Percentiles rank a stretch among this genome's conserved stretches.
phyloP scores from a whole-genome alignment of 2,888 invertebrate genomes.

The Drosophila prolongata region DNA sequence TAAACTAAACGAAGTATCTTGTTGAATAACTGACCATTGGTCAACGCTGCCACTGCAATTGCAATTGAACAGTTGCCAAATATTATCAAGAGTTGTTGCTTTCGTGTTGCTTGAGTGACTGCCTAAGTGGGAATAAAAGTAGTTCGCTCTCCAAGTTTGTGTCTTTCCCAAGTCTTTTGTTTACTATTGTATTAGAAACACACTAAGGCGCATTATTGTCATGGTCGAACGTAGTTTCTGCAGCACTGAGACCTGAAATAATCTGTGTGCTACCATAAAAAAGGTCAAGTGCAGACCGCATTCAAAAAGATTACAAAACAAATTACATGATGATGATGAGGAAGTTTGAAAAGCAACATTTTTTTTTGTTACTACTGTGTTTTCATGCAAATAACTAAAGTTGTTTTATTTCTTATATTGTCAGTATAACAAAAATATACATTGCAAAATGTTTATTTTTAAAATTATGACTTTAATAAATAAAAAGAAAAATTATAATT shows the following conservation, averaged over 20 bases:
- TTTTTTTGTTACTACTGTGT: too few relatives aligned
- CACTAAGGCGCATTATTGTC: constrained; percentile 9
- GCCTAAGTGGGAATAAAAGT: constrained; percentile 32
- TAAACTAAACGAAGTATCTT: constrained; percentile 34
- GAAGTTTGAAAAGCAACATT: not conserved
- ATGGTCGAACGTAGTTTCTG: constrained; percentile 19
- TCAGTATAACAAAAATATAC: too few relatives aligned
- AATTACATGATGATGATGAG: constrained; percentile 3
- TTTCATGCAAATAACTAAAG: too few relatives aligned
- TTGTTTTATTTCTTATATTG: too few relatives aligned
- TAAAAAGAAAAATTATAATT: too few relatives aligned
- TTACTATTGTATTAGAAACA: constrained; percentile 36
- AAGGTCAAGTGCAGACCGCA: constrained; percentile 67
- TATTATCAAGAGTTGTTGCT: constrained; percentile 36
- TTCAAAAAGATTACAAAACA: constrained; percentile 34
- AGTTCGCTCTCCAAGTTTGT: constrained; percentile 58
- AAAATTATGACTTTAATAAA: too few relatives aligned
- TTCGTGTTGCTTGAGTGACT: constrained; percentile 47
- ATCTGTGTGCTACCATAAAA: constrained; percentile 42
- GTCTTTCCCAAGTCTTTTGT: constrained; percentile 70
- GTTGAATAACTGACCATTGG: constrained; percentile 52
- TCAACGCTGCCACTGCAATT: constrained; percentile 50
- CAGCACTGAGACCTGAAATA: constrained; percentile 48
- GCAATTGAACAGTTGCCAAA: constrained; percentile 55
- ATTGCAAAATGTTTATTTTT: too few relatives aligned